Percentiles rank a stretch among this genome's conserved stretches.
Evolutionary conservation across 2,797 vertebrate species (phyloP).

Genomic region (Sus cebifrons): DNA sequence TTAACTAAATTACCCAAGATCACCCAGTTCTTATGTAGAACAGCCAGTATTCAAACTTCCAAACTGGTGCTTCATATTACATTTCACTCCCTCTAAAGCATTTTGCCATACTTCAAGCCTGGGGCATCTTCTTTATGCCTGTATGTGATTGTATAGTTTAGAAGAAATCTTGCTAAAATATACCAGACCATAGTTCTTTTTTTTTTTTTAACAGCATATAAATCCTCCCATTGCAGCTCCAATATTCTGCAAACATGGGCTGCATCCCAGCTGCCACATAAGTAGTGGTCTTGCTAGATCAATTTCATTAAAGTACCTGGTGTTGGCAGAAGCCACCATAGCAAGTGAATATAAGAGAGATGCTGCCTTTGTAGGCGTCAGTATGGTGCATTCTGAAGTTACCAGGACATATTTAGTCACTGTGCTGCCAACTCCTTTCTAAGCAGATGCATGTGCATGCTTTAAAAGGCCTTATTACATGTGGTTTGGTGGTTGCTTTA

Average conservation of each 20-base stretch:
- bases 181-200: not conserved
- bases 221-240: not conserved
- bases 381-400: not conserved
- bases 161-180: not conserved
- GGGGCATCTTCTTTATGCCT: not conserved
- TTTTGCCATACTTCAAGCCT: not conserved
- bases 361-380: not conserved
- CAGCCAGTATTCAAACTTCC: not conserved
- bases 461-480: not conserved
- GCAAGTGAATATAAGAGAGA: not conserved
- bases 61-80: not conserved
- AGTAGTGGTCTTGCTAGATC: not conserved
- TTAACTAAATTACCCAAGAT: not conserved
- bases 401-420: not conserved
- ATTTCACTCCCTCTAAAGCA: not conserved
- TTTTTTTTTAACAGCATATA: not conserved
- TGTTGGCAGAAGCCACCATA: not conserved
- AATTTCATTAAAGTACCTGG: not conserved
- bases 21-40: not conserved
- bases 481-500: not conserved
- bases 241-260: not conserved
- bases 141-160: not conserved
- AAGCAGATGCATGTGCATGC: not conserved
- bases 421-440: not conserved
- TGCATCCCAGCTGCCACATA: not conserved